Conservation (phyloP, 2,888 invertebrate genomes). For the Philonicus albiceps region DNA sequence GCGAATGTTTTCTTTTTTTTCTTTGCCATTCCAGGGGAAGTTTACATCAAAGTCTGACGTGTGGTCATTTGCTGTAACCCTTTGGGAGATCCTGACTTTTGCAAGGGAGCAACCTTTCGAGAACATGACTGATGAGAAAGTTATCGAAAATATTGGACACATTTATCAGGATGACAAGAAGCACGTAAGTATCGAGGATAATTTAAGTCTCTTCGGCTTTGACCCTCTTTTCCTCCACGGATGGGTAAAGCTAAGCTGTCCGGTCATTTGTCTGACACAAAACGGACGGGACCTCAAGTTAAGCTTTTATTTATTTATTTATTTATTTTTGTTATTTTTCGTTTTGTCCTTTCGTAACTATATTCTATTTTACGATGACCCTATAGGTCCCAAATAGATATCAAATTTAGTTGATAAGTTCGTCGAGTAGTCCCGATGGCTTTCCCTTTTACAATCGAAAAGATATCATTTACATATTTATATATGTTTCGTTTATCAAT, state of each 20-base stretch:
- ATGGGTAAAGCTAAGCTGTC: not conserved
- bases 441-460: not conserved
- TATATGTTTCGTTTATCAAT: not conserved
- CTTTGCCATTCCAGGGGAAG: conserved; percentile 70
- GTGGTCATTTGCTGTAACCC: conserved; percentile 86
- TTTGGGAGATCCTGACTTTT: conserved; percentile 87
- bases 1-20: conserved; percentile 45
- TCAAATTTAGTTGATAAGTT: not conserved
- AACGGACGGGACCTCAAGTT: not conserved
- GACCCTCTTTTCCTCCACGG: not conserved
- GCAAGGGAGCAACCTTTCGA: conserved; percentile 85
- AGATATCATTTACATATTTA: not conserved
- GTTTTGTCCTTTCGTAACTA: not conserved
- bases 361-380: not conserved
- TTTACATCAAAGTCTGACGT: conserved; percentile 86
- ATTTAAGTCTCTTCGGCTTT: conserved; percentile 2
- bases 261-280: not conserved
- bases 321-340: not conserved
- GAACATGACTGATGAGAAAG: conserved; percentile 79
- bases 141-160: conserved; percentile 83
- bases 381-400: not conserved
- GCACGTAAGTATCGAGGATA: conserved; percentile 66
- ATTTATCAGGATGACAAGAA: conserved; percentile 78
- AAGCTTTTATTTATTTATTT: not conserved
- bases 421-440: not conserved